Conservation (phyloP, 2,113 vertebrate genomes). For the Xenus cinereus region DNA sequence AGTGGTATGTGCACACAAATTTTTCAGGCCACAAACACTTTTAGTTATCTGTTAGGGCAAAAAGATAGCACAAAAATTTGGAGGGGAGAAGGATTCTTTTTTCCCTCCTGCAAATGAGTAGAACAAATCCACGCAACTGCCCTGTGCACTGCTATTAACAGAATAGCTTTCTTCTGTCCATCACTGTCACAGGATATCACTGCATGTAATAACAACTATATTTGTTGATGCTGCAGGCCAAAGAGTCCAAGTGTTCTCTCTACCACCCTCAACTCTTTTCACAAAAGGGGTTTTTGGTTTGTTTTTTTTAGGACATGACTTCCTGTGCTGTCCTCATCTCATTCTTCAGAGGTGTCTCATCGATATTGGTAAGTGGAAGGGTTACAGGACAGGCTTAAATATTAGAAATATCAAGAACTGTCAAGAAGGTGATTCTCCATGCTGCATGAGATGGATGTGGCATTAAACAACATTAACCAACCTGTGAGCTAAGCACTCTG, state of each 20-base stretch:
- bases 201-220: background rate
- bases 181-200: background rate
- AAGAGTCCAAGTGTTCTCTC: background rate
- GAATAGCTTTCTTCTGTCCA: background rate
- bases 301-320: background rate
- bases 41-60: background rate
- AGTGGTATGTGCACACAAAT: fast-evolving
- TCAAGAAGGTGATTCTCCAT: background rate
- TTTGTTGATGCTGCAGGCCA: background rate
- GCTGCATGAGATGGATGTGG: no score
- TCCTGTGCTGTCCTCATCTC: no score
- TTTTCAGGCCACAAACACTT: background rate
- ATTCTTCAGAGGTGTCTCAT: background rate
- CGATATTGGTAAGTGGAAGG: fast-evolving
- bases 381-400: background rate
- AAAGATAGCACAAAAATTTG: background rate
- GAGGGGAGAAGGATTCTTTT: background rate
- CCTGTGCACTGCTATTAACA: background rate
- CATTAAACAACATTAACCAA: background rate
- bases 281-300: background rate
- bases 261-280: background rate
- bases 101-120: background rate
- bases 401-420: background rate
- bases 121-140: background rate
- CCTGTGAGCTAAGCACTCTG: background rate